Evolutionary conservation across 2,888 invertebrate species (phyloP).

Genomic region (Diachrysia chrysitis): DNA sequence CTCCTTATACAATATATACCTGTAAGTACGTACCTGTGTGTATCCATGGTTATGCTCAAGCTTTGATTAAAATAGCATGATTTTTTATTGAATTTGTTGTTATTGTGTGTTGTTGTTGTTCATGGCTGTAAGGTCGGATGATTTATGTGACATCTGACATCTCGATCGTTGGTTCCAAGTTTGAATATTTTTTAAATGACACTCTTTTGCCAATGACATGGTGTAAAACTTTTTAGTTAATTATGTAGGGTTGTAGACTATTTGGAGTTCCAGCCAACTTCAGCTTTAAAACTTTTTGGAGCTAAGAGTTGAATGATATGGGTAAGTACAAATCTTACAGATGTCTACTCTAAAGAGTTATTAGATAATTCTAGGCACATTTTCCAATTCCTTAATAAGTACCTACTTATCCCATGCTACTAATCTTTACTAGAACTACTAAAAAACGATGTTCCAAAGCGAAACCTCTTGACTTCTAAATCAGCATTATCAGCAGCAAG

Average conservation of each 20-base stretch:
- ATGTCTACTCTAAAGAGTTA: no score
- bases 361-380: no score
- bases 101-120: neutral
- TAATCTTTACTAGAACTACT: neutral
- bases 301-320: no score
- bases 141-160: slow-evolving; percentile 26
- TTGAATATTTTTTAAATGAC: slow-evolving; percentile 30
- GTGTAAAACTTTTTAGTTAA: slow-evolving; percentile 1
- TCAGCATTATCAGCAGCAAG: slow-evolving; percentile 91
- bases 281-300: neutral
- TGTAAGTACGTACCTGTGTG: slow-evolving; percentile 77
- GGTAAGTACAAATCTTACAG: no score
- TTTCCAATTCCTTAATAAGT: no score
- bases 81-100: slow-evolving; percentile 43
- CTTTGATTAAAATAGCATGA: slow-evolving; percentile 45
- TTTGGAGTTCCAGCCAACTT: neutral
- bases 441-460: slow-evolving; percentile 22
- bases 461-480: slow-evolving; percentile 91
- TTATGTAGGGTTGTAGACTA: neutral
- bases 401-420: no score
- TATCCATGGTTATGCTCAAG: slow-evolving; percentile 65
- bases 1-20: slow-evolving; percentile 91
- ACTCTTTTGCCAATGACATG: slow-evolving; percentile 6
- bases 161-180: slow-evolving; percentile 41
- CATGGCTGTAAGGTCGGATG: slow-evolving; percentile 2